These are phyloP conservation scores for Pogonomyrmex barbatus DNA, from an alignment of 1,140 invertebrate species.

Conservation along the genomic window DNA sequence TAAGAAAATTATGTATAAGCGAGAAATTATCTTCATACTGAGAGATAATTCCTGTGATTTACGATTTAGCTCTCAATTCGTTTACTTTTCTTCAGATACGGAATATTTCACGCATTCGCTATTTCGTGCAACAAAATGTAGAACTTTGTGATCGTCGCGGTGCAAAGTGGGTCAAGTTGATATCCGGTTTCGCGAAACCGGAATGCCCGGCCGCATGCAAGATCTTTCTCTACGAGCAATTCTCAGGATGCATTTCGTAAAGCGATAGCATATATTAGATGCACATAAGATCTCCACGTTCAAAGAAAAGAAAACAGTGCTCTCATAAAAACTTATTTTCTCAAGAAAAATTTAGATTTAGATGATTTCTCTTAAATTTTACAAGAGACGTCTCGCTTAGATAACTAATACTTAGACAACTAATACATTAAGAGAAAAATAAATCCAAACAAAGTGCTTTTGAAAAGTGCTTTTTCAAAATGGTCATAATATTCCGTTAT, in stretches of 20 bases:
- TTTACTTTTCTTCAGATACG: background rate
- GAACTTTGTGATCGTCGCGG: slow-evolving; percentile 50
- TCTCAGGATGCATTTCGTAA: slow-evolving; percentile 40
- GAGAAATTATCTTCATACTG: background rate
- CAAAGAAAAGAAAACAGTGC: background rate
- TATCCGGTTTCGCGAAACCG: slow-evolving; percentile 76
- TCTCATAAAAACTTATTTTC: background rate
- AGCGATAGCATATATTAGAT: slow-evolving; percentile 9
- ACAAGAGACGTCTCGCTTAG: background rate
- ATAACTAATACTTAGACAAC: too few relatives aligned
- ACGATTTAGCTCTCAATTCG: background rate
- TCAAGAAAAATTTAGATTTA: background rate
- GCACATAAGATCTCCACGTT: background rate
- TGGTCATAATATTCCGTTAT: background rate
- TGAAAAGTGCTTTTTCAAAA: too few relatives aligned
- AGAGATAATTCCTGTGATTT: background rate
- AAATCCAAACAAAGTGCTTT: background rate
- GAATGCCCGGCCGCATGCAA: slow-evolving; percentile 46
- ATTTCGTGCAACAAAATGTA: slow-evolving; percentile 37
- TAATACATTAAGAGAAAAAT: background rate
- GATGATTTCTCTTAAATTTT: background rate
- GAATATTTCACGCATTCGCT: background rate
- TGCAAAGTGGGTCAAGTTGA: slow-evolving; percentile 77
- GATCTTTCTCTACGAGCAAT: slow-evolving; percentile 57
- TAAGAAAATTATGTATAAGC: background rate